Evolutionary conservation across 2,113 vertebrate species (phyloP).

Genomic region (Chiloscyllium plagiosum): DNA sequence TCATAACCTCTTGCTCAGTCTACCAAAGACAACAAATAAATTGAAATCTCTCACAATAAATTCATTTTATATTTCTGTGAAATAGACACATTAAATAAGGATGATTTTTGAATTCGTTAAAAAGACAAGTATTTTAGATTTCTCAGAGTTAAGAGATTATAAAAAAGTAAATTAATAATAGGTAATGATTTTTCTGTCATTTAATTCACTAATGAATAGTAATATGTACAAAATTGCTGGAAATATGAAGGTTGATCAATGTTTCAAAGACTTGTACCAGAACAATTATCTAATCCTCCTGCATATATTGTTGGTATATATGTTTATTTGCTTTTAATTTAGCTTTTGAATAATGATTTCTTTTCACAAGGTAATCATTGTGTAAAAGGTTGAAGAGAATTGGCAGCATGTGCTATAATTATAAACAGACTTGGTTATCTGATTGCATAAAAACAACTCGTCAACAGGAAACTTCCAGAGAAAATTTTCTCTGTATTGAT

Average conservation of each 20-base stretch:
- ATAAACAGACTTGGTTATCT: neutral
- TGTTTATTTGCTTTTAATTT: neutral
- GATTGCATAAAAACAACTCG: too few relatives aligned
- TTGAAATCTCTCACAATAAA: neutral
- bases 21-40: neutral
- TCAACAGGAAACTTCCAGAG: too few relatives aligned
- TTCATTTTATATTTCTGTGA: neutral
- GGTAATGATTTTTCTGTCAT: neutral
- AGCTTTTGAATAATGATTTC: neutral
- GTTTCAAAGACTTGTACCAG: neutral
- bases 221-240: neutral
- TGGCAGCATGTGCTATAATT: neutral
- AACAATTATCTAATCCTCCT: neutral
- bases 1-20: neutral
- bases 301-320: neutral
- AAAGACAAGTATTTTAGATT: neutral
- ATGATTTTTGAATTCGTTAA: neutral
- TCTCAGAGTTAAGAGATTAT: neutral
- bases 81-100: neutral
- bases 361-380: neutral
- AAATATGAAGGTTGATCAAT: neutral
- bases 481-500: neutral
- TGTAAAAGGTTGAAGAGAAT: neutral
- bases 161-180: neutral
- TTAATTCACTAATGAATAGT: neutral